Evolutionary conservation across 2,888 invertebrate species (phyloP).

Genomic region (Uropetala carovei): DNA sequence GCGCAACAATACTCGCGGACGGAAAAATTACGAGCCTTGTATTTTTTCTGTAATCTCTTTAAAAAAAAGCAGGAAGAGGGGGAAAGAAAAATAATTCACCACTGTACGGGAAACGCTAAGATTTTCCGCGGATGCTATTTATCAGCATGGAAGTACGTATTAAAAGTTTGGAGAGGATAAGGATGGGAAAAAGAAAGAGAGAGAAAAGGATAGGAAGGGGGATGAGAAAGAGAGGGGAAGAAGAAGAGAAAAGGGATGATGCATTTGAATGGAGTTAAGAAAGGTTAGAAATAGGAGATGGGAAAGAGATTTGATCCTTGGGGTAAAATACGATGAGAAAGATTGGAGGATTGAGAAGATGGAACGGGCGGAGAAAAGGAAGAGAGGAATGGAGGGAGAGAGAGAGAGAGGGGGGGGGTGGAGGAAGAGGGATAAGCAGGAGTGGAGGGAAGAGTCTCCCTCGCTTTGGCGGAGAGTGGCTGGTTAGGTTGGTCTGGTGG

Average conservation of each 20-base stretch:
- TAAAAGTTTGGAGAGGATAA: too few relatives aligned
- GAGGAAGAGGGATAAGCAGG: neutral
- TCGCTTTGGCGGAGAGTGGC: constrained; percentile 40
- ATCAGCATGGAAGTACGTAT: too few relatives aligned
- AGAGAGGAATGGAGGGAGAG: neutral
- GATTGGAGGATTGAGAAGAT: neutral
- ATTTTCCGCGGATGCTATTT: neutral
- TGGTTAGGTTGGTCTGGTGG: constrained; percentile 26
- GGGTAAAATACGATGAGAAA: neutral
- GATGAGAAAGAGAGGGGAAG: too few relatives aligned
- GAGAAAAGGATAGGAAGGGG: too few relatives aligned
- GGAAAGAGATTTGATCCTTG: neutral
- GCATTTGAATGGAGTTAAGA: neutral
- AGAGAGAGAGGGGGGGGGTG: neutral
- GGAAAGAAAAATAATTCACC: neutral
- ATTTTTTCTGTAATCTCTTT: neutral
- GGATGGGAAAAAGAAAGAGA: too few relatives aligned
- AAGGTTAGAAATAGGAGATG: neutral
- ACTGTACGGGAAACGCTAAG: neutral
- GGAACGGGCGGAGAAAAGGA: neutral
- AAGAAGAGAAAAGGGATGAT: neutral
- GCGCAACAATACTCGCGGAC: neutral
- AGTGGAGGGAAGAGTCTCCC: neutral
- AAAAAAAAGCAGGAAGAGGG: neutral
- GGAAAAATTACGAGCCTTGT: neutral